Conservation (phyloP, 2,113 vertebrate species). For the Sminthopsis crassicaudata region DNA sequence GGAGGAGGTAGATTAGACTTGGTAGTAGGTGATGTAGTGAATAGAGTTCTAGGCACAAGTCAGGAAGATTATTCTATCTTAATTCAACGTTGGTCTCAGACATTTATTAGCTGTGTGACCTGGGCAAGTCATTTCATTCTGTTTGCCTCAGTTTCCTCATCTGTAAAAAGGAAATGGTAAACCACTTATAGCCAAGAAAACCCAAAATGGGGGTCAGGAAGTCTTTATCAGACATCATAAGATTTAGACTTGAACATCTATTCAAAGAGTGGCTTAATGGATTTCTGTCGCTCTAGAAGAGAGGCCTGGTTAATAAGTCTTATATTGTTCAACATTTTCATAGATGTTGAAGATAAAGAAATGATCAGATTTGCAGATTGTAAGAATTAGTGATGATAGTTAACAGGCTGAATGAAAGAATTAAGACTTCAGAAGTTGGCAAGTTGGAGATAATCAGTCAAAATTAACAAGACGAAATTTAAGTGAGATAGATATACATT, state of each 20-base stretch:
- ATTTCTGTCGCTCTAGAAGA: neutral
- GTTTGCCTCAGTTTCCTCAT: neutral
- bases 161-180: neutral
- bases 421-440: neutral
- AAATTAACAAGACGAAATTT: neutral
- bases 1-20: neutral
- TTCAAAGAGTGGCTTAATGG: neutral
- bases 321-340: neutral
- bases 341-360: neutral
- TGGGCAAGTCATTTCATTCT: neutral
- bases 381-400: constrained; percentile 10
- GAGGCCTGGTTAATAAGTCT: neutral
- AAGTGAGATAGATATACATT: neutral
- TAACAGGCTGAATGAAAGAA: neutral
- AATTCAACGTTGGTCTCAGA: neutral
- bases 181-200: neutral
- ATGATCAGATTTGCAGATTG: neutral
- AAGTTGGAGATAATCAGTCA: neutral
- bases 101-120: neutral
- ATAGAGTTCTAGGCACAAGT: neutral
- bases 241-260: neutral
- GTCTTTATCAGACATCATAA: neutral
- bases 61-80: neutral
- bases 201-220: constrained; percentile 9
- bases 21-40: neutral